These are phyloP conservation scores for Dinocampus coccinellae DNA, from an alignment of 2,888 invertebrate genomes.

Conservation along the genomic window DNA sequence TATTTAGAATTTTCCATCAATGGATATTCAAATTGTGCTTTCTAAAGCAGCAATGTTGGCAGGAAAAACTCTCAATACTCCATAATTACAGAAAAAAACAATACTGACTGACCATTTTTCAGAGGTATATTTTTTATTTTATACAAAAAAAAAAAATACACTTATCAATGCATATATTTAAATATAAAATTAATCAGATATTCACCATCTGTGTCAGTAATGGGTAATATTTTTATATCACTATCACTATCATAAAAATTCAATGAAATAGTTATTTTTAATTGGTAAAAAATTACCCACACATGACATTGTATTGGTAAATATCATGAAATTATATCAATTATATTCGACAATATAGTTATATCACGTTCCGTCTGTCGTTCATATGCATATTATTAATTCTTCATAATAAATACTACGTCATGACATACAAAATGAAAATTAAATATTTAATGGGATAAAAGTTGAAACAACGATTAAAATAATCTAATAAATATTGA, in stretches of 20 bases:
- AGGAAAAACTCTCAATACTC: constrained; percentile 60
- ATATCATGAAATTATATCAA: not conserved
- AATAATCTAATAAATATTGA: not conserved
- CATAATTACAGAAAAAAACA: constrained; percentile 38
- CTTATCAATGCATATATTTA: no score
- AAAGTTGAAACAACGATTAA: not conserved
- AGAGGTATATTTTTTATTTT: not conserved
- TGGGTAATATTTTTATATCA: no score
- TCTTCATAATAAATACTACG: no score
- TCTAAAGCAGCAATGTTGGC: constrained; percentile 82
- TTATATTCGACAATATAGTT: not conserved
- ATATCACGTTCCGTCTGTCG: not conserved
- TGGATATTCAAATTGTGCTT: constrained; percentile 87
- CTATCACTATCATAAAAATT: no score
- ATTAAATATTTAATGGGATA: not conserved
- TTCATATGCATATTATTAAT: not conserved
- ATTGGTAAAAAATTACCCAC: not conserved
- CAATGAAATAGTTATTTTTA: no score
- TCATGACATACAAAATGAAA: no score
- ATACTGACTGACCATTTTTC: not conserved
- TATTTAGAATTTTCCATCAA: constrained; percentile 84
- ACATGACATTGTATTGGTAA: not conserved
- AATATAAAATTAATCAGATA: no score
- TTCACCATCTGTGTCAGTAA: no score
- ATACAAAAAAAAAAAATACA: no score